These are phyloP conservation scores for Tenthredo mesomela DNA, from an alignment of 2,888 invertebrate species.

Conservation along the genomic window DNA sequence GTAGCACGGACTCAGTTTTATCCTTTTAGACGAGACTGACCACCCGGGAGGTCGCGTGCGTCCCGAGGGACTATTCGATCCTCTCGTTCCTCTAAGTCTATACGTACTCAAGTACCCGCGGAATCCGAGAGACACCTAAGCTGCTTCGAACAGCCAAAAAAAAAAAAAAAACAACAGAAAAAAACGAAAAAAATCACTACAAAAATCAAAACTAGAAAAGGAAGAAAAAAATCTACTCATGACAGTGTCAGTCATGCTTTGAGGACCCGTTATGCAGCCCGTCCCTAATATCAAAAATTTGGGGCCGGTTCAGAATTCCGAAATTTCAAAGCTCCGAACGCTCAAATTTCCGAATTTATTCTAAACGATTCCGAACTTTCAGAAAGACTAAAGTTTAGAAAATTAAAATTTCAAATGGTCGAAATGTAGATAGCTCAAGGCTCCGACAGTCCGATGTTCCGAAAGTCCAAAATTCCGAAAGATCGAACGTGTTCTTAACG, in stretches of 20 bases:
- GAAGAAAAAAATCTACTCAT: background rate
- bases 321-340: too few species aligned
- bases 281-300: background rate
- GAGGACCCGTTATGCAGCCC: background rate
- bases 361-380: too few species aligned
- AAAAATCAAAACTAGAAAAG: background rate
- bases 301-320: too few species aligned
- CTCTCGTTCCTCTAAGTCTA: background rate
- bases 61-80: constrained; percentile 31
- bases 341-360: too few species aligned
- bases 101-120: constrained; percentile 27
- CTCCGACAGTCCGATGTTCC: too few species aligned
- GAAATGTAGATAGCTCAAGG: too few species aligned
- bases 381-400: too few species aligned
- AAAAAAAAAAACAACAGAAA: background rate
- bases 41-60: constrained; percentile 52
- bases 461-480: too few species aligned
- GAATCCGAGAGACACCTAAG: constrained; percentile 44
- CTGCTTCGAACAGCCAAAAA: constrained; percentile 12
- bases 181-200: background rate
- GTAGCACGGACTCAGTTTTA: constrained; percentile 61
- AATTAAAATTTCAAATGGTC: too few species aligned
- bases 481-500: too few species aligned
- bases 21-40: constrained; percentile 55
- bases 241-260: constrained; percentile 24